Evolutionary conservation across 2,113 vertebrate genomes (phyloP).

Genomic region (Gavia stellata): DNA sequence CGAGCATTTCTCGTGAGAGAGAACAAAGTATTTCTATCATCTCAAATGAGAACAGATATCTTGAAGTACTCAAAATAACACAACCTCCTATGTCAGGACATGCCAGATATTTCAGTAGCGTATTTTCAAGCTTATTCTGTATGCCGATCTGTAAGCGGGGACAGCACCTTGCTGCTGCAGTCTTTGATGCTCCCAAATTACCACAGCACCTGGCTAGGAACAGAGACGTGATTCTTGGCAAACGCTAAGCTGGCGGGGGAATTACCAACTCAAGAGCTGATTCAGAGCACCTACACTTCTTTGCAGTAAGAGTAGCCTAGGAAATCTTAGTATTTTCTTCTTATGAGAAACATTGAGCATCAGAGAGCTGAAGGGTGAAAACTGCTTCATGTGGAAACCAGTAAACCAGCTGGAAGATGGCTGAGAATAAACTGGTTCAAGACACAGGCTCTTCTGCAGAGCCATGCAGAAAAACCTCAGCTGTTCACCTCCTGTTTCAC

Average conservation of each 20-base stretch:
- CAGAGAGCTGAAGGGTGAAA: background rate
- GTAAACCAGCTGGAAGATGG: background rate
- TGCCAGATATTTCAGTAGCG: background rate
- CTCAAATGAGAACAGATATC: background rate
- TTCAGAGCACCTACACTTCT: background rate
- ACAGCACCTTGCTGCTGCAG: background rate
- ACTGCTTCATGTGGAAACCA: background rate
- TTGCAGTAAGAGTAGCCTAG: background rate
- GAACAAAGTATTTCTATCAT: background rate
- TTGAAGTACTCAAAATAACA: background rate
- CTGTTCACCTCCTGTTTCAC: background rate
- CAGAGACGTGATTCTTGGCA: background rate
- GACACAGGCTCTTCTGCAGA: background rate
- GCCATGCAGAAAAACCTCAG: background rate
- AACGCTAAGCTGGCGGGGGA: background rate
- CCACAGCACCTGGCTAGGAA: background rate
- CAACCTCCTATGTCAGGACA: background rate
- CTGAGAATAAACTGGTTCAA: background rate
- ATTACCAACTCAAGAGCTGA: background rate
- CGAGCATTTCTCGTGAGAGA: background rate
- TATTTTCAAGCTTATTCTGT: background rate
- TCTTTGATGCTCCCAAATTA: background rate
- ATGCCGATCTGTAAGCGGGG: background rate
- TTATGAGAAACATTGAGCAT: background rate
- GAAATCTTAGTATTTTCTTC: background rate